phyloP scores from a whole-genome alignment of 1,140 invertebrate species.

The Neotoxoptera formosana region DNA sequence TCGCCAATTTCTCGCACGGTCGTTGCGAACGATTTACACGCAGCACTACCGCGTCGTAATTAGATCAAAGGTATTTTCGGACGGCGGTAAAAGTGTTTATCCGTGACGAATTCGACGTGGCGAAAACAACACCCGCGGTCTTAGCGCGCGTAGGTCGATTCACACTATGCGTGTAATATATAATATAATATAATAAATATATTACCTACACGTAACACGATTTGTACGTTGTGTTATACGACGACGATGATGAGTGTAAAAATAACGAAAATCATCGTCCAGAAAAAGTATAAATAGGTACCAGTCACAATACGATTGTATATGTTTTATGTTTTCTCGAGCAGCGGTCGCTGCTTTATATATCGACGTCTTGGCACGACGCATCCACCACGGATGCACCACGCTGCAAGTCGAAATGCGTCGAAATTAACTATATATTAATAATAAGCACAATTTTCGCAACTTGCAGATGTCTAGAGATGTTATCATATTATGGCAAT shows the following conservation, averaged over 20 bases:
- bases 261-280: neutral
- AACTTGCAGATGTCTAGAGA: neutral
- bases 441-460: neutral
- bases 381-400: neutral
- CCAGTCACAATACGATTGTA: neutral
- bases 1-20: slow-evolving; percentile 3
- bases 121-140: slow-evolving; percentile 7
- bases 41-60: neutral
- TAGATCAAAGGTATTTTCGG: neutral
- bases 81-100: slow-evolving; percentile 17
- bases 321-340: neutral
- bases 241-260: slow-evolving; percentile 1
- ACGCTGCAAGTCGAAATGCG: neutral
- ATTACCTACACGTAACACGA: neutral
- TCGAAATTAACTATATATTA: neutral
- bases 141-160: neutral
- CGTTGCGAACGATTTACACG: neutral
- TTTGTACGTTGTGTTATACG: neutral
- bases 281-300: slow-evolving; percentile 18
- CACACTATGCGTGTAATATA: neutral
- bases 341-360: too few species aligned
- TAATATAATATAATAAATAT: neutral
- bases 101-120: neutral
- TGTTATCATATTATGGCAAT: too few species aligned
- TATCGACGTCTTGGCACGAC: neutral